A percentile compares a stretch with the other conserved stretches of the same genome.
Conservation (phyloP, 2,797 vertebrate genomes). For the Mareca strepera region DNA sequence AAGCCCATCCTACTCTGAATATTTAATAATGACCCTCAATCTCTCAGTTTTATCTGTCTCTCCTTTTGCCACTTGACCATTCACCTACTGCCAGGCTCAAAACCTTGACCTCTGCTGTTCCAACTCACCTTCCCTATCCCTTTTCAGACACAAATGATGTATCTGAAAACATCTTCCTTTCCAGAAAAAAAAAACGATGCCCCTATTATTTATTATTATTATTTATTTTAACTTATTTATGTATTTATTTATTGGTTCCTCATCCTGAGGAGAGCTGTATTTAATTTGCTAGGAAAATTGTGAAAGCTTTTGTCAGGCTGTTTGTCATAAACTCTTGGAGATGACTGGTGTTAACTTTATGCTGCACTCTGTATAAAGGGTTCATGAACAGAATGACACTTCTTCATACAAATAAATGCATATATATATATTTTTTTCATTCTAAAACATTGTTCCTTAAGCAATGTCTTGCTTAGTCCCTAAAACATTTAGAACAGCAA, state of each 20-base stretch:
- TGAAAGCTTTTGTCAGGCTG: neutral
- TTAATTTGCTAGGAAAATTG: neutral
- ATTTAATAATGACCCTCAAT: neutral
- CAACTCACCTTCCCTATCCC: neutral
- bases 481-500: neutral
- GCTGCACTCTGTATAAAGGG: neutral
- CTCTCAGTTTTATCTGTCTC: neutral
- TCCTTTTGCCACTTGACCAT: neutral
- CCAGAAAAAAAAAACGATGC: neutral
- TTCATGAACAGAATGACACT: neutral
- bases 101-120: neutral
- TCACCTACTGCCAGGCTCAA: neutral
- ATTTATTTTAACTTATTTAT: neutral
- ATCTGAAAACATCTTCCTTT: neutral
- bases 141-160: neutral
- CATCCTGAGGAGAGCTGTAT: neutral
- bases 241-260: neutral
- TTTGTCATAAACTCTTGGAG: neutral
- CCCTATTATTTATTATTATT: neutral
- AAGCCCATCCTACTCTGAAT: neutral
- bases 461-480: neutral
- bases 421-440: neutral
- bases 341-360: neutral
- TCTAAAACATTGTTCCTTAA: neutral
- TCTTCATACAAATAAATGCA: neutral